These are phyloP conservation scores for Psammodynastes pulverulentus DNA, from an alignment of 2,113 vertebrate species.

Conservation along the genomic window DNA sequence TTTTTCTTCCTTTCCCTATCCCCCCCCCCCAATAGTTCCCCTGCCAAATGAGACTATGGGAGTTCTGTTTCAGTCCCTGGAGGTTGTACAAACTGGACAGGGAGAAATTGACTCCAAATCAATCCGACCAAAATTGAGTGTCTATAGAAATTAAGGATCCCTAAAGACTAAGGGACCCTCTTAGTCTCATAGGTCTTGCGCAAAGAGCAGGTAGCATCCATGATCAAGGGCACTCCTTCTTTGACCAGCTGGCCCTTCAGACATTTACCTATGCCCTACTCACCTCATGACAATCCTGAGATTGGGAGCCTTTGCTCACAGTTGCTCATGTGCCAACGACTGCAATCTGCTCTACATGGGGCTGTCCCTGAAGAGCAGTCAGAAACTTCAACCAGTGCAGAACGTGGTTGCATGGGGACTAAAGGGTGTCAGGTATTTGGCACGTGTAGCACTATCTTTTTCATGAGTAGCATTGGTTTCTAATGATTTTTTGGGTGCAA, in stretches of 20 bases:
- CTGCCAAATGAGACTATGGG: neutral
- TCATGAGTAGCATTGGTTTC: neutral
- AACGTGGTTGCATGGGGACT: neutral
- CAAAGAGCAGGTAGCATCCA: neutral
- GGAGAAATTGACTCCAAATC: neutral
- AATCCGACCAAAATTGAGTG: no score
- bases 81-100: neutral
- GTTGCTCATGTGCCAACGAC: neutral
- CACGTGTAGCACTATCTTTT: neutral
- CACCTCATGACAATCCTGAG: neutral
- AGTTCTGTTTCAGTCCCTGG: neutral
- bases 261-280: neutral
- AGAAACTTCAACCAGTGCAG: neutral
- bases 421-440: no score
- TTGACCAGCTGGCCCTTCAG: neutral
- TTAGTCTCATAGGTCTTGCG: neutral
- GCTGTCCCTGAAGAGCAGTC: neutral
- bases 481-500: neutral
- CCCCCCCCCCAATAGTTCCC: no score
- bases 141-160: neutral
- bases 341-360: neutral
- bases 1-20: no score
- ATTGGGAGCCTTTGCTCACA: neutral
- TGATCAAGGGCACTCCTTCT: neutral
- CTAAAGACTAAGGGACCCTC: neutral